These are phyloP conservation scores for Anthopleura xanthogrammica DNA, from an alignment of 92 coral and sea anemone species.

Conservation along the genomic window DNA sequence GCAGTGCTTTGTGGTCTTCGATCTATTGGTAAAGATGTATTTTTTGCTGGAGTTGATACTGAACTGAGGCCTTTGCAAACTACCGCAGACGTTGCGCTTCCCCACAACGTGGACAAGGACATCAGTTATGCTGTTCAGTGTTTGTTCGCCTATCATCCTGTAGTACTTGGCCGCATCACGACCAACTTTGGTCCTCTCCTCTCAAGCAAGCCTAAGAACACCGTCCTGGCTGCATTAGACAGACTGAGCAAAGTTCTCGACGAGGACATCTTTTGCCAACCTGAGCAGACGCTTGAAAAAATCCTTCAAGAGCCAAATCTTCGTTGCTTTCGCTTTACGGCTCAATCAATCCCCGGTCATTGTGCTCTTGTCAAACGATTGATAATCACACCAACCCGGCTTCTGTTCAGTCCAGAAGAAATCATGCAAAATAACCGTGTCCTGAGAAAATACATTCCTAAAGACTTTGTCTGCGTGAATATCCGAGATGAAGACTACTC, in stretches of 20 bases:
- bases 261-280: slow-evolving; percentile 74
- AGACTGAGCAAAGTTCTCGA: slow-evolving; percentile 49
- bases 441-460: slow-evolving; percentile 70
- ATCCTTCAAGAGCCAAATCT: slow-evolving; percentile 54
- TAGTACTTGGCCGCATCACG: slow-evolving; percentile 64
- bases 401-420: slow-evolving; percentile 78
- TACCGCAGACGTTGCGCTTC: slow-evolving; percentile 31
- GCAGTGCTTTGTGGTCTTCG: slow-evolving; percentile 48
- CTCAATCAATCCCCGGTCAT: slow-evolving; percentile 65
- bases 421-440: slow-evolving; percentile 96
- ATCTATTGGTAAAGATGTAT: slow-evolving; percentile 63
- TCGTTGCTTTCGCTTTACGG: slow-evolving; percentile 40
- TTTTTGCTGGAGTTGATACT: slow-evolving; percentile 51
- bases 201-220: slow-evolving; percentile 41
- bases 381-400: slow-evolving; percentile 89
- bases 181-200: slow-evolving; percentile 46
- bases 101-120: slow-evolving; percentile 50
- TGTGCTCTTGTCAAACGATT: slow-evolving; percentile 88
- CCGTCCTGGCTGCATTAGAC: slow-evolving; percentile 54
- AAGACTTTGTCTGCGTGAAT: slow-evolving; percentile 71
- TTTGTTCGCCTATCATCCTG: slow-evolving; percentile 69
- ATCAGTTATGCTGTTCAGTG: slow-evolving; percentile 79
- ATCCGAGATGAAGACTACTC: slow-evolving; percentile 97
- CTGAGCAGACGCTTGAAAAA: slow-evolving; percentile 54
- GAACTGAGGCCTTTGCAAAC: slow-evolving; percentile 29